Evolutionary conservation across 2,888 invertebrate genomes (phyloP).

Genomic region (Dysmachus trigonus): DNA sequence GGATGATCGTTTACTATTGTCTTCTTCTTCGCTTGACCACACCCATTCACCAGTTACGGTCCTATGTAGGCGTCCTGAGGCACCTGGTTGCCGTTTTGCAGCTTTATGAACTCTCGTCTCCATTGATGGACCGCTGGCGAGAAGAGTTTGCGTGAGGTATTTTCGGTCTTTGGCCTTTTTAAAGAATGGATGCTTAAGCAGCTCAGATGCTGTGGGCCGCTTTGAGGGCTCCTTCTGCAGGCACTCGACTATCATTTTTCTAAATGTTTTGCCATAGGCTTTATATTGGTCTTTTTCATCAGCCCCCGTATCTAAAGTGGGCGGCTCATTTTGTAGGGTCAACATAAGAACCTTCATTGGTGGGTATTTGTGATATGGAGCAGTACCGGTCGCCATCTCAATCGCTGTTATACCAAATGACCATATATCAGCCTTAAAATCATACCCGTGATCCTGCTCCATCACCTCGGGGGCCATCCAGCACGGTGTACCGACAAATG

Average conservation of each 20-base stretch:
- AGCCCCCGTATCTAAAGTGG: constrained; percentile 91
- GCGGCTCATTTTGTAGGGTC: constrained; percentile 97
- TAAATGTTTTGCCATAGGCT: constrained; percentile 95
- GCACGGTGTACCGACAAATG: constrained; percentile 98
- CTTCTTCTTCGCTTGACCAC: constrained; percentile 96
- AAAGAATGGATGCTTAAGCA: constrained; percentile 97
- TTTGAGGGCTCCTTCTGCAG: constrained; percentile 95
- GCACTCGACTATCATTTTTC: constrained; percentile 96
- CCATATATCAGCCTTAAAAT: constrained; percentile 90
- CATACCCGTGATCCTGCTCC: constrained; percentile 98
- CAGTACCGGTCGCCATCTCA: constrained; percentile 97
- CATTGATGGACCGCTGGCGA: constrained; percentile 86
- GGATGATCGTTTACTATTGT: constrained; percentile 68
- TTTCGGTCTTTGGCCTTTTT: constrained; percentile 96
- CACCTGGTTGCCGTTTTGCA: constrained; percentile 82
- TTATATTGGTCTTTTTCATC: constrained; percentile 99
- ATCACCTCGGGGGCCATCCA: constrained; percentile 99
- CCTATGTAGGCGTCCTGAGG: constrained; percentile 85
- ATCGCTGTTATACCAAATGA: constrained; percentile 92
- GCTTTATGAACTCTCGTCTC: constrained; percentile 91
- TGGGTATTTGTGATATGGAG: constrained; percentile 98
- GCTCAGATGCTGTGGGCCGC: constrained; percentile 93
- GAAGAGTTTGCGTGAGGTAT: constrained; percentile 84
- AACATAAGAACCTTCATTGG: constrained; percentile 99
- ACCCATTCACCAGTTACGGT: constrained; percentile 98